These are phyloP conservation scores for Phengaris arion DNA, from an alignment of 2,888 invertebrate genomes.

Conservation along the genomic window DNA sequence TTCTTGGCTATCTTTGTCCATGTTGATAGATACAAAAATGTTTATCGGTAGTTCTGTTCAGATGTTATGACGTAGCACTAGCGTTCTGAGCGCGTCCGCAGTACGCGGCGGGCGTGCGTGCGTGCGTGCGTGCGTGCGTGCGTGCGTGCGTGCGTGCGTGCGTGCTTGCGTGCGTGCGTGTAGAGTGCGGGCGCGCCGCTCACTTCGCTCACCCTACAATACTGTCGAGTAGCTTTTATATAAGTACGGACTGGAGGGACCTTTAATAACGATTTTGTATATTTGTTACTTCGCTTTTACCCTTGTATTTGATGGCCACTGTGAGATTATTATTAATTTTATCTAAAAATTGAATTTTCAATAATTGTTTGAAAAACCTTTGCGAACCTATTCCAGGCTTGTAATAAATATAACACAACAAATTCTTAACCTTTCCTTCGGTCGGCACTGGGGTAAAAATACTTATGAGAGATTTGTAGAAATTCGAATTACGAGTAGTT, in stretches of 20 bases:
- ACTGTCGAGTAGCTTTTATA: conserved; percentile 30
- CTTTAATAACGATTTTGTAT: conserved; percentile 27
- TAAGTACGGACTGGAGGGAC: conserved; percentile 29
- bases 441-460: conserved; percentile 5
- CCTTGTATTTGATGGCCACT: conserved; percentile 9
- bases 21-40: conserved; percentile 21
- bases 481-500: not conserved
- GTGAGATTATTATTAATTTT: conserved; percentile 16
- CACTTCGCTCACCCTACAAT: conserved; percentile 19
- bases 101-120: not conserved
- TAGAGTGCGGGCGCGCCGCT: not conserved
- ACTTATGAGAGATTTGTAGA: not conserved
- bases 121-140: not conserved
- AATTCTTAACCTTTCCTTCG: not conserved
- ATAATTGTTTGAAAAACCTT: not conserved
- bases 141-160: not conserved
- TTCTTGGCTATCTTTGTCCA: conserved; percentile 20
- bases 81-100: not conserved
- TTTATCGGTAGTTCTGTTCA: conserved; percentile 29
- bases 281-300: conserved; percentile 26
- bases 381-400: not conserved
- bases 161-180: not conserved
- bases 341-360: not conserved
- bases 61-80: conserved; percentile 22
- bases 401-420: not conserved